Conservation (phyloP, 2,888 invertebrate genomes). For the Halocaridina rubra region DNA sequence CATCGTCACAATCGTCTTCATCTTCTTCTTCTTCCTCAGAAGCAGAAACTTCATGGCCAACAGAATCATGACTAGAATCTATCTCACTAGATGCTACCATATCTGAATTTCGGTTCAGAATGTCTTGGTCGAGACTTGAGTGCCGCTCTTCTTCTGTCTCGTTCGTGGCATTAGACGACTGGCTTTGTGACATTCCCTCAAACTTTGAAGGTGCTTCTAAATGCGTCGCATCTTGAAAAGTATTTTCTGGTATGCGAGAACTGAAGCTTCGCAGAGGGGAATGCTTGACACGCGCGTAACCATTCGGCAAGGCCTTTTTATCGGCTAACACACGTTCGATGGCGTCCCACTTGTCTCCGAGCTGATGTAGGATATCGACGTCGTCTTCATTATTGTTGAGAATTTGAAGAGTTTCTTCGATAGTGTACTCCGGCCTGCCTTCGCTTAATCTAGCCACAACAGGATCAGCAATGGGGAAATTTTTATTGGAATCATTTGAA, state of each 20-base stretch:
- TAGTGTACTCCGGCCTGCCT: slow-evolving; percentile 35
- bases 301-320: slow-evolving; percentile 40
- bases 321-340: slow-evolving; percentile 60
- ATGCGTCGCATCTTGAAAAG: slow-evolving; percentile 25
- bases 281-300: slow-evolving; percentile 26
- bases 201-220: slow-evolving; percentile 29
- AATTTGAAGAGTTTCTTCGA: slow-evolving; percentile 59
- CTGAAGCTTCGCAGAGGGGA: slow-evolving; percentile 24
- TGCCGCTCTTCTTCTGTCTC: slow-evolving; percentile 34
- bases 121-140: slow-evolving; percentile 48
- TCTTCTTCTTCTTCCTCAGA: slow-evolving; percentile 55
- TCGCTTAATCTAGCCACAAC: slow-evolving; percentile 33
- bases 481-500: slow-evolving; percentile 54
- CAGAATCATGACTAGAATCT: slow-evolving; percentile 53
- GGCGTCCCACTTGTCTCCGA: slow-evolving; percentile 61
- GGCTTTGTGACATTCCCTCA: slow-evolving; percentile 31
- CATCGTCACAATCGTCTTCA: slow-evolving; percentile 52
- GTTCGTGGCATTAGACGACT: slow-evolving; percentile 33
- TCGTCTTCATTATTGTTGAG: slow-evolving; percentile 59
- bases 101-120: slow-evolving; percentile 56
- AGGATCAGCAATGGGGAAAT: slow-evolving; percentile 43
- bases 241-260: slow-evolving; percentile 9
- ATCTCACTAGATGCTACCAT: slow-evolving; percentile 55
- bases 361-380: slow-evolving; percentile 58
- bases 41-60: slow-evolving; percentile 28